phyloP scores from a whole-genome alignment of 2,113 vertebrate species.

The Pterocles orientalis region DNA sequence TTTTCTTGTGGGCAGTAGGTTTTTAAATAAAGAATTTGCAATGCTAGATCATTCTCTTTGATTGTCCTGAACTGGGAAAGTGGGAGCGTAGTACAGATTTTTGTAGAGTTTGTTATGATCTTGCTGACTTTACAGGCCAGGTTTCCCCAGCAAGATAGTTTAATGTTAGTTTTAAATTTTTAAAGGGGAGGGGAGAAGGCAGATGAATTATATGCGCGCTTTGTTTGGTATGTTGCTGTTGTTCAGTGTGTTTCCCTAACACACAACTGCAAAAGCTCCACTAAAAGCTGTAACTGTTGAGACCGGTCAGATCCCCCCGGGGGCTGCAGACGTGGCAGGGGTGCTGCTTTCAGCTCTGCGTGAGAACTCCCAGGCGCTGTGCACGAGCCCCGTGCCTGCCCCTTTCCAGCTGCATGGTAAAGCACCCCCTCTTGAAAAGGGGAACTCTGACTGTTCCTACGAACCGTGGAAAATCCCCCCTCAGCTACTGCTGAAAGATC shows the following conservation, averaged over 20 bases:
- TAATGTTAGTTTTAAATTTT: neutral
- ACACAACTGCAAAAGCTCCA: neutral
- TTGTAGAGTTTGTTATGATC: neutral
- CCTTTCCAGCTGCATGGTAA: neutral
- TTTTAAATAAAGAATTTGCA: neutral
- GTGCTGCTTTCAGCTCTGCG: too few species aligned
- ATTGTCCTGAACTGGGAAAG: neutral
- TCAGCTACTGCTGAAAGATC: too few species aligned
- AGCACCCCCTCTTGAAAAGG: neutral
- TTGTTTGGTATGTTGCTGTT: neutral
- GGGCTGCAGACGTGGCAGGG: neutral
- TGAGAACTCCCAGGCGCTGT: neutral
- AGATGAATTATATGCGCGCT: neutral
- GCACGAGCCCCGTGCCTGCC: accelerated
- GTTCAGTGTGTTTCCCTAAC: neutral
- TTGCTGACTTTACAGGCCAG: neutral
- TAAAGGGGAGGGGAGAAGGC: neutral
- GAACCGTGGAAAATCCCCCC: neutral
- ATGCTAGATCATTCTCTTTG: neutral
- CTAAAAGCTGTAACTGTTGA: neutral
- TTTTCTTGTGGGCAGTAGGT: neutral
- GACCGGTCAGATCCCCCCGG: neutral
- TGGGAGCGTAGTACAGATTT: neutral
- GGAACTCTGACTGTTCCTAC: neutral
- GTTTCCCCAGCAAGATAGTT: neutral